Evolutionary conservation across 2,888 invertebrate genomes (phyloP), one percentile per base, ranked within the genome.

Genomic region (Ophion ellenae): DNA sequence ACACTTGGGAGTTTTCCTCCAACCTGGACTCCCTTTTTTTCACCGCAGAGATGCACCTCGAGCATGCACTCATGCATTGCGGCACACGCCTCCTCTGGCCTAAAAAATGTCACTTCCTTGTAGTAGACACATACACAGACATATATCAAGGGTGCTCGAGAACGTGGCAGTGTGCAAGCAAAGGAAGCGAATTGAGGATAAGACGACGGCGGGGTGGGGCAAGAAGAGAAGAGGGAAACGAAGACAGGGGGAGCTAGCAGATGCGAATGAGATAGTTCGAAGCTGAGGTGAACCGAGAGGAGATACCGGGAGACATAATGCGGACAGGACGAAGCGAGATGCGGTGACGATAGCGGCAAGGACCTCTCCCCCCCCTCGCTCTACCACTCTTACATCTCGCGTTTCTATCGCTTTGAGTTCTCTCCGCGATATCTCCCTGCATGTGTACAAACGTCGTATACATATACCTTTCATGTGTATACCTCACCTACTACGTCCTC

Each of bases 261-360:
- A 88, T 88, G 88, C 86, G 87, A 83, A 87, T 82, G 87, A 88
- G 88, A 88, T 88, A 88, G 87, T 87, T 86, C 73, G 73, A 67
- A 85, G 80, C 82, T 84, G 84, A 87, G 86, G 84, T 85, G 85
- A 79, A 88, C 84, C 84, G 66, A 84, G 85, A 86, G 76, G 79
- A 87, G 86, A 87, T 87, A 88, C 83, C 84, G 70, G 77, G 82
- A 81, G 88, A 88, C 88, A 89, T 89, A 89, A 89, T 89, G 88
- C 86, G 88, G 88, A 89, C 88, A 88, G 88, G 88, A 89, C 88
- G 89, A 89, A 85, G 85, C 87, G 86, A 86, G 89, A 89, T 89
- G 87, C 84, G 87, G 87, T 85, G 81, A 84, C 87, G 89, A 89
- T 89, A 89, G 87, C 81, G 83, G 80, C 83, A 74, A 81, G 74